These are phyloP conservation scores for Prolemur simus DNA, from an alignment of 2,113 vertebrate genomes.

Conservation along the genomic window DNA sequence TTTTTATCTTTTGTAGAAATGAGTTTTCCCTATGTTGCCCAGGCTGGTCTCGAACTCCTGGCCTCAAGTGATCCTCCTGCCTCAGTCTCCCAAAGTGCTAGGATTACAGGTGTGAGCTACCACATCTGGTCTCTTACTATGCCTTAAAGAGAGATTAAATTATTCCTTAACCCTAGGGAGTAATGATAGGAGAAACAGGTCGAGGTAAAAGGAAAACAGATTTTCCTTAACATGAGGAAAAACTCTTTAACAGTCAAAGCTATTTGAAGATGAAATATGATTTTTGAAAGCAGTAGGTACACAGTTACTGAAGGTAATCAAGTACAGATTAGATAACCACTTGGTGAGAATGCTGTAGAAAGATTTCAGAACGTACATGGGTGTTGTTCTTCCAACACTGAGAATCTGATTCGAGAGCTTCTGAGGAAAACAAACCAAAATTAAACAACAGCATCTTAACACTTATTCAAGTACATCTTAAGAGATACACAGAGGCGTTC, in stretches of 20 bases:
- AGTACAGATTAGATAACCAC: neutral
- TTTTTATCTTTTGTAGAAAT: too few species aligned
- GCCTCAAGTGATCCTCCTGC: too few species aligned
- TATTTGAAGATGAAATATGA: neutral
- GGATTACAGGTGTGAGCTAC: too few species aligned
- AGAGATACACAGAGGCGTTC: neutral
- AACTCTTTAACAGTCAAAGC: neutral
- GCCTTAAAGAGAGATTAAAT: neutral
- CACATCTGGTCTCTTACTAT: neutral
- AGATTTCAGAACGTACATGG: neutral
- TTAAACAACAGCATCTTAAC: neutral
- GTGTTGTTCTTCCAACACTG: neutral
- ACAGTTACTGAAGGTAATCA: neutral
- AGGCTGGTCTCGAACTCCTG: too few species aligned
- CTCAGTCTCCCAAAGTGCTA: too few species aligned
- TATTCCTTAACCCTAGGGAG: neutral
- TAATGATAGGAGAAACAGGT: neutral
- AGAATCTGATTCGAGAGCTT: neutral
- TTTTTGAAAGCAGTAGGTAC: neutral
- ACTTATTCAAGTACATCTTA: neutral
- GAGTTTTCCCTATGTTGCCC: too few species aligned
- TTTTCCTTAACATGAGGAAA: neutral
- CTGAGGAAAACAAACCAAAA: neutral
- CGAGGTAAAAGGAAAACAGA: neutral
- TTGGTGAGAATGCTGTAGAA: neutral